Base-by-base conservation (phyloP, 2,113 vertebrate genomes). In the Tetraodon nigroviridis region DNA sequence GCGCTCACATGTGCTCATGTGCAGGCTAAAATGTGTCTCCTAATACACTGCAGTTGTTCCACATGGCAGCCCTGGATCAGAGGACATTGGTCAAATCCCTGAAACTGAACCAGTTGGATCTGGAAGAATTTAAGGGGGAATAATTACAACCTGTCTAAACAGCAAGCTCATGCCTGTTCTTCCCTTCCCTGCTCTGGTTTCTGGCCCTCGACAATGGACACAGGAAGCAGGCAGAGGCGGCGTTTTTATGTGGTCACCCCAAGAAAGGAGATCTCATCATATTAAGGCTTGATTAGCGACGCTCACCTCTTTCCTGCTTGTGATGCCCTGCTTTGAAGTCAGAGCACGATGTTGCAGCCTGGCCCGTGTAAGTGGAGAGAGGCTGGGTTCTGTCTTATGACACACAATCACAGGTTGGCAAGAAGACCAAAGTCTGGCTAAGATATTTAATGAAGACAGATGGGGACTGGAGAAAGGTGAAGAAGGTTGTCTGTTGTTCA, bases 61-160 rank as follows among this genome's bases (percentile, higher is more conserved):
- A 76, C 58, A 67, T 32, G 50, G 75, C 69, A 58, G 74, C 69
- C 62, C 58, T 44, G 73, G 75, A 79, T 81, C 73, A 79, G 55
- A 70, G 63, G 67, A 62, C 56, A 49, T 2, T 48, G 84, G 80
- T 84, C 75, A 80, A 49, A 51, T 17, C 56, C 53, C 48, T 77
- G 77, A 46, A 71, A 59, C 62, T 37, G 66, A 65, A 79, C 65
- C 40, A 51, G 21, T 2, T 1, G 45, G 42, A 61, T 84, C 85
- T 86, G 84, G 82, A 81, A 82, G 27, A 83, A 73, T 67, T 86
- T 83, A 84, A 77, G 27, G 50, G 45, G n/a, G 64, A 74, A 73
- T 84, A 86, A 87, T 86, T 84, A 73, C 75, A 82, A 74, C 71
- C 69, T 78, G 73, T 79, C 71, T 71, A 83, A 87, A 82, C 69